Evolutionary conservation across 2,888 invertebrate genomes (phyloP).

Genomic region (Carabus problematicus): DNA sequence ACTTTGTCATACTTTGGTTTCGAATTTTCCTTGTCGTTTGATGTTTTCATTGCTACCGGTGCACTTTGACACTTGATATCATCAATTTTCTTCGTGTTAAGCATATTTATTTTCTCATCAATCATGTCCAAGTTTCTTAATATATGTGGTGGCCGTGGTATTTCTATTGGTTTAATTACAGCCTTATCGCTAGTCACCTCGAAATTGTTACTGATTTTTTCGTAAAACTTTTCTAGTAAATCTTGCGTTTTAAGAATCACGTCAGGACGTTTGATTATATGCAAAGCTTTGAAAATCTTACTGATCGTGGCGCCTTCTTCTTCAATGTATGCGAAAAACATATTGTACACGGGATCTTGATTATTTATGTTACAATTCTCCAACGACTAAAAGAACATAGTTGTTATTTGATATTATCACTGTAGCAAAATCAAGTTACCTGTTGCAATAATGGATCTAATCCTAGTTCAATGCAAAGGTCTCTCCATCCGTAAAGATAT

Average conservation of each 20-base stretch:
- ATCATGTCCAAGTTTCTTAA: slow-evolving; percentile 18
- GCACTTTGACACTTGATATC: slow-evolving; percentile 7
- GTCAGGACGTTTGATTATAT: slow-evolving; percentile 42
- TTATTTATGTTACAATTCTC: slow-evolving; percentile 35
- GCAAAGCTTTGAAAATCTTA: slow-evolving; percentile 40
- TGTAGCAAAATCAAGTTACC: slow-evolving; percentile 24
- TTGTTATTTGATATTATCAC: not conserved
- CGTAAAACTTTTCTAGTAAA: slow-evolving; percentile 20
- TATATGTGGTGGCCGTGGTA: slow-evolving; percentile 15
- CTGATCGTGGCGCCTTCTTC: slow-evolving; percentile 37
- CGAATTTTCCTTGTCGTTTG: slow-evolving; percentile 1
- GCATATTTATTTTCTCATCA: slow-evolving; percentile 5
- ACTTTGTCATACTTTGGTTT: slow-evolving; percentile 33
- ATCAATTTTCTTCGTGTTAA: slow-evolving; percentile 7
- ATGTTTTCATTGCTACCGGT: not conserved
- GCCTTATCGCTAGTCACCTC: slow-evolving; percentile 1
- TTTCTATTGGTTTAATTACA: slow-evolving; percentile 18
- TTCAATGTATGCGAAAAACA: slow-evolving; percentile 44
- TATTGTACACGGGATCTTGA: slow-evolving; percentile 43
- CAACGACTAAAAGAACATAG: slow-evolving; percentile 1
- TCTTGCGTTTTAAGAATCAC: slow-evolving; percentile 36
- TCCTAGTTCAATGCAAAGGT: slow-evolving; percentile 38
- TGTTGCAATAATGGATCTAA: slow-evolving; percentile 40
- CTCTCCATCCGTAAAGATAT: slow-evolving; percentile 43
- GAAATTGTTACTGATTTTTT: slow-evolving; percentile 18